Base-by-base conservation (phyloP, 64 coral and sea anemone genomes). In the Anthopleura sola region DNA sequence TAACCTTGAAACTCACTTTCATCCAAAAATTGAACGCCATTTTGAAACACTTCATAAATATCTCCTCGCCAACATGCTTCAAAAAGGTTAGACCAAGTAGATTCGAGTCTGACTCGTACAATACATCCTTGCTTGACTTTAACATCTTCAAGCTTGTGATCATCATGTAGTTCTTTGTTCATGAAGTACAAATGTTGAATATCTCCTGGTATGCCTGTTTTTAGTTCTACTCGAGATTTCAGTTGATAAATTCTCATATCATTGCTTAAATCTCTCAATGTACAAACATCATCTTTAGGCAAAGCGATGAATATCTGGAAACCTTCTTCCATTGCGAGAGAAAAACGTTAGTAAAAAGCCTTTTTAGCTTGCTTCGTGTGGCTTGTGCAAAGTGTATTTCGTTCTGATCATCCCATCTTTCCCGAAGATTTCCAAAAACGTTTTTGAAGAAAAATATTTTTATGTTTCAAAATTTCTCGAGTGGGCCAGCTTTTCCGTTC, bases 11-110 rank as follows among this genome's bases (percentile, higher is more conserved):
- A 89, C 18, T 92, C 87, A 15, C 60, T 44, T 14, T 81, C 90
- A 23, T 92, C 81, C 16, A 99, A 38, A 40, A 86, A 91, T 36
- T 92, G 97, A 29, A 99, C 97, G 14, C 97, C 97, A 68, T 99
- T 99, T 88, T 99, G 93, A 17, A 99, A 99, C 26, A 99, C 97
- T 32, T 92, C 97, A 60, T 90, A 99, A 44, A 92, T 90, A 32
- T 99, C 93, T 46, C 97, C 97, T 21, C 87, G 53, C 90, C 93
- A 99, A 49, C 97, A 95, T 2, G 97, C 97, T 81, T 95, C 87
- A 55, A 95, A 99, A 9, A 99, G 46, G 17, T 87, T 89, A 2
- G 84, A 49, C 87, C 87, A 99, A 23, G 80, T 99, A 14, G 80
- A 44, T 40, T 99, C 90, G 20, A 99, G 33, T 49, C 87, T 94